Evolutionary conservation across 37 sponge, comb jelly and placozoan species (phyloP).

Genomic region (Crambe crambe): DNA sequence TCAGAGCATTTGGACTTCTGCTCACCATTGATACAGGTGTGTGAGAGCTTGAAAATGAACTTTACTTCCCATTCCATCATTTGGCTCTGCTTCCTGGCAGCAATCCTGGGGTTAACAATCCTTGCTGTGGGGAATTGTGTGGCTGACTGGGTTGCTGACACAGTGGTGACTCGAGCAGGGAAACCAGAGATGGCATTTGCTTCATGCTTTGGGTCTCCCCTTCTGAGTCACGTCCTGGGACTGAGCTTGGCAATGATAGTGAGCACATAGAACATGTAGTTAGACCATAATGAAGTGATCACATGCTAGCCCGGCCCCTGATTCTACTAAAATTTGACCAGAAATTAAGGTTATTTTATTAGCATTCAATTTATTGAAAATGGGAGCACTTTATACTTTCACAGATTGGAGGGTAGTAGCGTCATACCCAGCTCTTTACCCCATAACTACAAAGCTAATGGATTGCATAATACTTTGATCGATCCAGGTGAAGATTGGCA

Average conservation of each 20-base stretch:
- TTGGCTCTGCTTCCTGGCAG: constrained; percentile 57
- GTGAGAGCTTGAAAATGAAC: not conserved
- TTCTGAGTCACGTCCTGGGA: constrained; percentile 87
- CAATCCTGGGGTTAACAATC: constrained; percentile 86
- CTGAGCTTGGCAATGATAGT: constrained; percentile 87
- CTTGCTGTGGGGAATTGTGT: constrained; percentile 90
- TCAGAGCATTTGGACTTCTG: constrained; percentile 73
- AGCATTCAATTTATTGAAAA: too few species aligned
- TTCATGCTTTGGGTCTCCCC: constrained; percentile 91
- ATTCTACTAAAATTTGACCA: too few species aligned
- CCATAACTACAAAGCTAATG: too few species aligned
- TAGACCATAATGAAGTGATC: not conserved
- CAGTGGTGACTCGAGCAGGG: constrained; percentile 83
- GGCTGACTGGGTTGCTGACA: constrained; percentile 93
- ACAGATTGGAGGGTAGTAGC: too few species aligned
- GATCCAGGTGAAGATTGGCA: constrained; percentile 64
- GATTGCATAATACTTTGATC: too few species aligned
- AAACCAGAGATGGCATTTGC: constrained; percentile 90
- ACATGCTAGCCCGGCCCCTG: not conserved
- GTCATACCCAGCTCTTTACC: too few species aligned
- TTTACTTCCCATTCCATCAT: not conserved
- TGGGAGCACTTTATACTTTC: too few species aligned
- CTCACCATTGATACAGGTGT: constrained; percentile 79
- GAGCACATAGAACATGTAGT: too few species aligned
- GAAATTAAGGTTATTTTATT: too few species aligned